phyloP scores from a whole-genome alignment of 1,140 invertebrate genomes.

The Oryctes rhinoceros region DNA sequence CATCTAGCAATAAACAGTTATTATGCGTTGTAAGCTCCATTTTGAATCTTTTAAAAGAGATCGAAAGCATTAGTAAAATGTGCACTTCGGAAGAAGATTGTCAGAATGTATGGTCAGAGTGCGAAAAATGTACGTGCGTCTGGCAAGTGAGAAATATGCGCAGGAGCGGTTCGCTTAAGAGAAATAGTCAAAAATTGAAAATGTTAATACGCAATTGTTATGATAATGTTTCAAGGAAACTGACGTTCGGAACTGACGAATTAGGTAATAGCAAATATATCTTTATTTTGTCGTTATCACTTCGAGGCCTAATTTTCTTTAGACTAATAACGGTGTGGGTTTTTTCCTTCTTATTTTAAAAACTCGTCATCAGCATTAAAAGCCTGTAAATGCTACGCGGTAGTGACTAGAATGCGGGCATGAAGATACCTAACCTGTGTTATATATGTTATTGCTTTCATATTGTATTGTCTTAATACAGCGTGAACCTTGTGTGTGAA shows the following conservation, averaged over 20 bases:
- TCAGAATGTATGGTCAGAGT: constrained; percentile 63
- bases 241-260: constrained; percentile 50
- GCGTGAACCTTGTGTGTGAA: too few relatives aligned
- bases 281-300: not conserved
- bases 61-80: not conserved
- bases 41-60: constrained; percentile 47
- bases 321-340: too few relatives aligned
- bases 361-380: too few relatives aligned
- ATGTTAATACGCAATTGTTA: constrained; percentile 17
- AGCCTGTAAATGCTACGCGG: too few relatives aligned
- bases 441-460: too few relatives aligned
- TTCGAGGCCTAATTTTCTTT: too few relatives aligned
- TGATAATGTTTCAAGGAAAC: constrained; percentile 46
- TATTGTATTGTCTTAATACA: too few relatives aligned
- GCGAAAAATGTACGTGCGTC: constrained; percentile 60
- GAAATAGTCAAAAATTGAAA: constrained; percentile 45
- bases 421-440: too few relatives aligned
- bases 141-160: constrained; percentile 60
- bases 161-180: constrained; percentile 46
- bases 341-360: too few relatives aligned
- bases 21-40: constrained; percentile 53
- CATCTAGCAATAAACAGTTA: constrained; percentile 54
- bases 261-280: constrained; percentile 27
- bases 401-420: too few relatives aligned
- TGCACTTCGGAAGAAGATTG: constrained; percentile 62